A percentile compares a stretch with the other conserved stretches of the same genome.
These are phyloP conservation scores for Drosophila acutilabella DNA, from an alignment of 2,888 invertebrate genomes.

Conservation along the genomic window DNA sequence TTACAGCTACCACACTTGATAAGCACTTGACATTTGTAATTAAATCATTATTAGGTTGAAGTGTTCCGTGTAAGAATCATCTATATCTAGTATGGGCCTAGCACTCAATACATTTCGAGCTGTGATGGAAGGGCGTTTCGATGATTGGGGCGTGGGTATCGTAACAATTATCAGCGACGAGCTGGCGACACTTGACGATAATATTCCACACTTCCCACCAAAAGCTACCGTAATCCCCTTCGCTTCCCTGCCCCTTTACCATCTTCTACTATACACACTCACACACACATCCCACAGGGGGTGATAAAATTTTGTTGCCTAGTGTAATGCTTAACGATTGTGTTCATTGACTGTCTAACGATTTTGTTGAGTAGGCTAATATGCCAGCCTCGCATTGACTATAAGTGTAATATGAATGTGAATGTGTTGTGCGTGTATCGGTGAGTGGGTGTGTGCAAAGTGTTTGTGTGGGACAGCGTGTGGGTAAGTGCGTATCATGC, in stretches of 20 bases:
- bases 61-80: slow-evolving; percentile 24
- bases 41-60: slow-evolving; percentile 68
- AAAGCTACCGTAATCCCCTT: neutral
- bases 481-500: slow-evolving; percentile 42
- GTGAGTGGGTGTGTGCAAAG: neutral
- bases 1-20: slow-evolving; percentile 26
- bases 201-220: slow-evolving; percentile 7
- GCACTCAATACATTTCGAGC: slow-evolving; percentile 15
- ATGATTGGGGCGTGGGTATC: slow-evolving; percentile 51
- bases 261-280: neutral
- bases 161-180: slow-evolving; percentile 67
- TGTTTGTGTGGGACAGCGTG: slow-evolving; percentile 5
- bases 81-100: slow-evolving; percentile 7
- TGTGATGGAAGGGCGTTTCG: slow-evolving; percentile 24
- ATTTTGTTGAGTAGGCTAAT: slow-evolving; percentile 78
- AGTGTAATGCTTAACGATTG: slow-evolving; percentile 75
- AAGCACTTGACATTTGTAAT: slow-evolving; percentile 53
- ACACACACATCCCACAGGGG: slow-evolving; percentile 23
- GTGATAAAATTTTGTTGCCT: slow-evolving; percentile 79
- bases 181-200: slow-evolving; percentile 70
- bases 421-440: slow-evolving; percentile 8
- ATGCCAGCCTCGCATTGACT: slow-evolving; percentile 30
- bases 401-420: slow-evolving; percentile 5
- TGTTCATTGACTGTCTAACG: slow-evolving; percentile 77
- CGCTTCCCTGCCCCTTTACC: neutral